These are phyloP conservation scores for Gambelia wislizenii DNA, from an alignment of 2,797 vertebrate species.

Conservation along the genomic window DNA sequence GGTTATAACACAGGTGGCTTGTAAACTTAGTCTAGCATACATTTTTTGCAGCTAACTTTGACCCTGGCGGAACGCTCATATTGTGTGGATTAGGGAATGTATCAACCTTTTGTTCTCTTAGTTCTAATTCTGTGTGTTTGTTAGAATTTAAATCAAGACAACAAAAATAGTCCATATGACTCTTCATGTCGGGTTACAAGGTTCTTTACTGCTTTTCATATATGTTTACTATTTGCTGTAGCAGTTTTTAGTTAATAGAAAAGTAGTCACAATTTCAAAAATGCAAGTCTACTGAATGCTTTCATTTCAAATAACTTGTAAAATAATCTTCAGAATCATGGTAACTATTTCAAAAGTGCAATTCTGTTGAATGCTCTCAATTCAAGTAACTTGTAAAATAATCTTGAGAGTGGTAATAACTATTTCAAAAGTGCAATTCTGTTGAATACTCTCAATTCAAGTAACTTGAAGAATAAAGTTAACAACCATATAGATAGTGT, in stretches of 20 bases:
- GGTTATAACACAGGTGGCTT: constrained; percentile 79
- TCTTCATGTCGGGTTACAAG: constrained; percentile 34
- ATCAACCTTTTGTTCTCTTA: constrained; percentile 58
- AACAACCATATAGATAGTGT: background rate
- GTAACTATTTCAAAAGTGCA: too few relatives aligned
- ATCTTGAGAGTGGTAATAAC: background rate
- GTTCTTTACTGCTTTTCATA: background rate
- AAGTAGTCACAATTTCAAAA: background rate
- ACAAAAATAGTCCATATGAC: constrained; percentile 33
- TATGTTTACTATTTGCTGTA: background rate
- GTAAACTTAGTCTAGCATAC: constrained; percentile 72
- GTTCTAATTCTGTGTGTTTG: constrained; percentile 59
- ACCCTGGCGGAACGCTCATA: constrained; percentile 54
- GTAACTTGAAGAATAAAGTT: too few relatives aligned
- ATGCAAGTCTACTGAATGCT: background rate
- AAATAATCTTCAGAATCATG: background rate
- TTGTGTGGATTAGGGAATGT: constrained; percentile 47
- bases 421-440: too few relatives aligned
- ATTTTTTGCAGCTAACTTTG: constrained; percentile 71
- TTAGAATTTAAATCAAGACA: constrained; percentile 51
- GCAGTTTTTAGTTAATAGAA: background rate
- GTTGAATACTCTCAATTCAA: too few relatives aligned
- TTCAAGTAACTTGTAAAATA: background rate
- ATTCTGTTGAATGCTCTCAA: too few relatives aligned
- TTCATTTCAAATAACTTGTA: background rate